Evolutionary conservation across 2,888 invertebrate genomes (phyloP), one percentile per base, ranked within the genome.

Genomic region (Mythimna loreyi): DNA sequence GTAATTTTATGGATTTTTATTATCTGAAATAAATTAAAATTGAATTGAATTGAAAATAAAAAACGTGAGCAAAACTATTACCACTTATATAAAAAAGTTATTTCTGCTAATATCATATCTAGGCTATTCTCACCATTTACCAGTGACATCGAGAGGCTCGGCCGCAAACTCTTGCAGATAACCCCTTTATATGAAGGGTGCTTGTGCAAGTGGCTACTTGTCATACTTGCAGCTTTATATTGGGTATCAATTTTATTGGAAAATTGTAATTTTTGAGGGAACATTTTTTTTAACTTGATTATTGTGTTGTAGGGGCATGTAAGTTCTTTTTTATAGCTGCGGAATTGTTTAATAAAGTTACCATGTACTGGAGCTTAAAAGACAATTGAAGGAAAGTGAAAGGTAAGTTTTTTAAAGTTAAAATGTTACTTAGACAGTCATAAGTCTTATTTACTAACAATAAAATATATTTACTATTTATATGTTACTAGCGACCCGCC

Each of bases 131-230:
- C 47, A 50, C 64, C 52, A 57, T 75, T 71, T 84, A 89, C 84
- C 88, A 87, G 84, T 67, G 75, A 67, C 77, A 81, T 86, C 79
- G 83, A 85, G 81, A 73, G 81, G 76, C 67, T 81, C 64, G 60
- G 60, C 75, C 58, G 47, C 63, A 60, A 75, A 62, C 64, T 77
- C 70, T 83, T 75, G 75, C 67, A 89, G 88, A 89, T 89, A 91
- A 89, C 90, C 90, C 87, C 86, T 90, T 87, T 89, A 88, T 82
- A 88, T 88, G 85, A 88, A 90, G 90, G 83, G 84, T 81, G 66
- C 90, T 87, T 69, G 72, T 47, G 56, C 72, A 75, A 84, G 83
- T 69, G 79, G 82, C 87, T 66, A 57, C 73, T 79, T 65, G 61
- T 63, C 43, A 72, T 82, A 69, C 75, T 77, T 30, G 63, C 70